Base-by-base conservation (phyloP, 2,797 vertebrate species). In the Novumbra hubbsi region DNA sequence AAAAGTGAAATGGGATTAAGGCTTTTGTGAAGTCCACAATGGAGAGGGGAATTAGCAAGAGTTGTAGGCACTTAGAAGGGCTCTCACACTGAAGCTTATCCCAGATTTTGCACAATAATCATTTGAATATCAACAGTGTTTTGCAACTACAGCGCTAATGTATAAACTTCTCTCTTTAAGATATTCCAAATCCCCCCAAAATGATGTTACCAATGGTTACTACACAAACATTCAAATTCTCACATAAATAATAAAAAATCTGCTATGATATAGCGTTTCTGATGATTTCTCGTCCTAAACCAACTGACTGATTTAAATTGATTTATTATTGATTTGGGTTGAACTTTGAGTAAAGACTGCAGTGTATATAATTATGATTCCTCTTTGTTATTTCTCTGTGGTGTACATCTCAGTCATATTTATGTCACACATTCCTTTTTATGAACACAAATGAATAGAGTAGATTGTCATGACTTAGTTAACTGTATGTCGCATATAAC, bases 71-170 rank as follows among this genome's bases (percentile, higher is more conserved):
- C 98, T 99, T 98, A 98, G 97, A 98, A 95, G 94, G 95, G 95
- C 96, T 98, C 97, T 99, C 96, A 96, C 94, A 95, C 95, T 93
- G 94, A 96, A 98, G 97, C 96, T 99, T 99, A 99, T 98, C 97
- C 97, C 96, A 97, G 98, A 98, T 98, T 99, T 97, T 98, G 94
- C 96, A 99, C 97, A 99, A 99, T 98, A 98, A 99, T 98, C 96
- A 99, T 99, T 99, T 99, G 96, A 99, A 99, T 99, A 98, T 98
- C 97, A 99, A 99, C 97, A 96, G 98, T 99, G 97, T 98, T 99
- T 98, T 97, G 97, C 95, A 98, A 99, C 97, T 99, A 95, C 96
- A 92, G 94, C 94, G 95, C 96, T 98, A 97, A 98, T 98, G 97
- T 99, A 98, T 98, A 99, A 98, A 98, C 95, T 96, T 97, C 94